Percentiles rank a stretch among this genome's conserved stretches.
Evolutionary conservation across 30 jellyfish, hydroid and myxozoan species (phyloP).

Genomic region (Cassiopea andromeda): DNA sequence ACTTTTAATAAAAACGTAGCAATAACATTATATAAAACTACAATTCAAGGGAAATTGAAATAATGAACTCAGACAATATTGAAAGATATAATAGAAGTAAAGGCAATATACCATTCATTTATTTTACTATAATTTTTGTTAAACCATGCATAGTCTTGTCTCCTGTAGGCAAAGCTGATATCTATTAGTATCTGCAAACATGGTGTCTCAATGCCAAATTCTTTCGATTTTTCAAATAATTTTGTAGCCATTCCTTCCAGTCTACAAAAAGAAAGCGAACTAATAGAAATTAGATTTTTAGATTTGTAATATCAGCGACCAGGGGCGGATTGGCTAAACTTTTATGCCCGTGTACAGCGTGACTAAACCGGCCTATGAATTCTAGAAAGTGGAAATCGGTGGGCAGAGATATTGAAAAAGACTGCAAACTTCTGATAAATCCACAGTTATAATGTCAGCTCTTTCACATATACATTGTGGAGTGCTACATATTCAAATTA

Average conservation of each 20-base stretch:
- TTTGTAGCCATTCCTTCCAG: slow-evolving; percentile 38
- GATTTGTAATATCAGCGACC: no score
- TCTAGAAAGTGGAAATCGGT: no score
- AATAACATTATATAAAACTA: not conserved
- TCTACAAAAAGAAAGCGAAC: not conserved
- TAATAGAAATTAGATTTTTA: not conserved
- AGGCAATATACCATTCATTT: slow-evolving; percentile 22
- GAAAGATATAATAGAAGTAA: not conserved
- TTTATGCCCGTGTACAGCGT: no score
- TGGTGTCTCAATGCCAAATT: slow-evolving; percentile 1
- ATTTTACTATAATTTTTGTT: slow-evolving; percentile 19
- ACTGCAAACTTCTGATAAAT: no score
- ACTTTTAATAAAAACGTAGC: not conserved
- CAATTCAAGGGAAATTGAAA: not conserved
- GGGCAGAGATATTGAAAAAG: no score
- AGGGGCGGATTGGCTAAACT: no score
- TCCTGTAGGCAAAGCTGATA: slow-evolving; percentile 49
- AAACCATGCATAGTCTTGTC: slow-evolving; percentile 44
- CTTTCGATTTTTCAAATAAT: slow-evolving; percentile 11
- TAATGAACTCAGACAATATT: not conserved
- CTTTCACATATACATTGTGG: no score
- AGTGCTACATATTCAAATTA: no score
- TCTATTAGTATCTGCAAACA: slow-evolving; percentile 26
- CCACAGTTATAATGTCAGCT: no score
- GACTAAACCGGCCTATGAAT: no score